phyloP scores from a whole-genome alignment of 1,140 invertebrate genomes.

The Papilio polytes region DNA sequence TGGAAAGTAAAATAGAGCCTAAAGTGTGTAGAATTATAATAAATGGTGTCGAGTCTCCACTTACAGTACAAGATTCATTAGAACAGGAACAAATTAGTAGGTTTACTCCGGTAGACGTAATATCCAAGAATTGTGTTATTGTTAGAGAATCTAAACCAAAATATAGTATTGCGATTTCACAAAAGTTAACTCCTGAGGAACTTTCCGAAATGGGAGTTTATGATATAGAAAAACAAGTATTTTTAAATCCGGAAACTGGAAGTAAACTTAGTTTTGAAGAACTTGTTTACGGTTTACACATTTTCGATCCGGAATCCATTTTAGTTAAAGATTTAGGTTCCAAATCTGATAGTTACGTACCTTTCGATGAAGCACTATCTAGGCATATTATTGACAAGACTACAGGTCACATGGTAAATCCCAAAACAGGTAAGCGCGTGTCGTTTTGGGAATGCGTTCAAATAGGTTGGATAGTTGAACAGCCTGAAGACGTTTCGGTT shows the following conservation, averaged over 20 bases:
- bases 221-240: conserved; percentile 89
- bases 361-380: conserved; percentile 90
- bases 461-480: conserved; percentile 88
- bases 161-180: conserved; percentile 78
- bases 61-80: conserved; percentile 86
- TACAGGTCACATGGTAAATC: conserved; percentile 92
- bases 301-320: conserved; percentile 90
- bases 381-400: conserved; percentile 90
- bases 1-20: conserved; percentile 89
- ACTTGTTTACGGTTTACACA: conserved; percentile 88
- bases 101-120: conserved; percentile 86
- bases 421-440: conserved; percentile 90
- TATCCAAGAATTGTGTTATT: conserved; percentile 79
- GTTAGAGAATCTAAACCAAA: conserved; percentile 70
- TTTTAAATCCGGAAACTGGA: conserved; percentile 91
- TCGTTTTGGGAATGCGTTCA: conserved; percentile 94
- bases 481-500: conserved; percentile 81
- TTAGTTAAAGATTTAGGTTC: conserved; percentile 91
- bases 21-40: conserved; percentile 87
- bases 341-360: conserved; percentile 87
- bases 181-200: conserved; percentile 86
- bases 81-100: conserved; percentile 87
- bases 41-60: conserved; percentile 83
- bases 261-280: conserved; percentile 91
- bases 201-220: conserved; percentile 90